A percentile compares a stretch with the other conserved stretches of the same genome.
phyloP scores from a whole-genome alignment of 1,140 invertebrate genomes.

The Homalodisca vitripennis region DNA sequence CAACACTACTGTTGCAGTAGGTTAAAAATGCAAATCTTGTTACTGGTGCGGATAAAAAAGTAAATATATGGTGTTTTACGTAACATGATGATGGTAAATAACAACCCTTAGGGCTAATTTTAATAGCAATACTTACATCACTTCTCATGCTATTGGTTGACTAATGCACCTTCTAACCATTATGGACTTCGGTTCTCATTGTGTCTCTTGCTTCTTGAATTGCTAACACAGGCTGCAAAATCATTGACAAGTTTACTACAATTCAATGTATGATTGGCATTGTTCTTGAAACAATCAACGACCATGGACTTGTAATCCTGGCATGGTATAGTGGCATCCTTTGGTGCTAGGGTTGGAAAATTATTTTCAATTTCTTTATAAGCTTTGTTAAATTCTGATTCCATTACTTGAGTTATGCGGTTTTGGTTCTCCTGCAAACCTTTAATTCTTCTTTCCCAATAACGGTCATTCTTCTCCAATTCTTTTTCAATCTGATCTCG shows the following conservation, averaged over 20 bases:
- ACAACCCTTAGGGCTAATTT: too few species aligned
- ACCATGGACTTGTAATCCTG: constrained; percentile 18
- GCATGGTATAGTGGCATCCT: background rate
- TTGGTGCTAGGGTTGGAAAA: constrained; percentile 4
- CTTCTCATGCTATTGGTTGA: background rate
- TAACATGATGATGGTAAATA: too few species aligned
- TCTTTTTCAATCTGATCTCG: constrained; percentile 21
- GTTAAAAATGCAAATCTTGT: too few species aligned
- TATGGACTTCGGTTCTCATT: constrained; percentile 8
- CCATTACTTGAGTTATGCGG: constrained; percentile 5
- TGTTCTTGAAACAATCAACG: constrained; percentile 20
- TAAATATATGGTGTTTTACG: too few species aligned
- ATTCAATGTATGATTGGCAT: constrained; percentile 9
- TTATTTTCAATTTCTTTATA: constrained; percentile 21
- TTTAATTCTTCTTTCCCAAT: constrained; percentile 25
- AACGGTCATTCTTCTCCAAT: constrained; percentile 23
- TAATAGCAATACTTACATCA: background rate
- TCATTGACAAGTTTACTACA: constrained; percentile 21
- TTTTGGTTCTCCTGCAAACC: constrained; percentile 15
- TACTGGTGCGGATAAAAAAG: too few species aligned
- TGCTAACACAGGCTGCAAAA: constrained; percentile 16
- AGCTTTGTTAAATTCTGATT: constrained; percentile 17
- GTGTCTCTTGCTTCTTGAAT: background rate
- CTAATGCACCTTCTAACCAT: background rate
- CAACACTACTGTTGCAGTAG: too few species aligned